Evolutionary conservation across 1,140 invertebrate species (phyloP), one percentile per base, ranked within the genome.

Genomic region (Halictus rubicundus): DNA sequence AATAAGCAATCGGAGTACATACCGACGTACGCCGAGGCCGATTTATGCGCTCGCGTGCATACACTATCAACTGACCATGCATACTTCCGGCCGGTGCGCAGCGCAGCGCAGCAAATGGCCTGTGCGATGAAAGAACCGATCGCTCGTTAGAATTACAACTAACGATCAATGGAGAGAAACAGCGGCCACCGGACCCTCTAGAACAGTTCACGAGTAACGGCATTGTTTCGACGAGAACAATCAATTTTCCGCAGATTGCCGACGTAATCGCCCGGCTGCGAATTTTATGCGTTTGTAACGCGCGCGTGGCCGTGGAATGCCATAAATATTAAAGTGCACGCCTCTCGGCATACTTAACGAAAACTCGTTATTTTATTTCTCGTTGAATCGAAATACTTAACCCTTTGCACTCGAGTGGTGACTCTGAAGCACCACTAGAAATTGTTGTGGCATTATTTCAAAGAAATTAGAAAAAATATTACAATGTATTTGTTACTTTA

Each of bases 1-100:
- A 68, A 68, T 80, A 61, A 80, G 72, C 78, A 78, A 82, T 78
- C 64, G 57, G 75, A 71, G 80, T 78, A 81, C 83, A 87, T 88
- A 87, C 85, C 85, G 70, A 79, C 70, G 85, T 77, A 69, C 77
- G 81, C 80, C 78, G 74, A 81, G 79, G 82, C 59, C 69, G 57
- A 84, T 81, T 79, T 78, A 75, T 63, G 72, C 70, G 76, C 66
- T 78, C 68, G 10, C 75, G 49, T 79, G 81, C 84, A 87, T 85
- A 86, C 72, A 57, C 32, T 85, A 83, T 84, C 46, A 82, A 57
- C 71, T 82, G 63, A 63, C 65, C 69, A 76, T 80, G 81, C 70
- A 68, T 59, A 68, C 64, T 80, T 80, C 78, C 78, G 78, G 32
- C 21, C 49, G 49, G 42, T 5, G 1, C 32, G 32, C 32, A 32